Evolutionary conservation across 1,140 invertebrate species (phyloP).

Genomic region (Ceratina australensis): DNA sequence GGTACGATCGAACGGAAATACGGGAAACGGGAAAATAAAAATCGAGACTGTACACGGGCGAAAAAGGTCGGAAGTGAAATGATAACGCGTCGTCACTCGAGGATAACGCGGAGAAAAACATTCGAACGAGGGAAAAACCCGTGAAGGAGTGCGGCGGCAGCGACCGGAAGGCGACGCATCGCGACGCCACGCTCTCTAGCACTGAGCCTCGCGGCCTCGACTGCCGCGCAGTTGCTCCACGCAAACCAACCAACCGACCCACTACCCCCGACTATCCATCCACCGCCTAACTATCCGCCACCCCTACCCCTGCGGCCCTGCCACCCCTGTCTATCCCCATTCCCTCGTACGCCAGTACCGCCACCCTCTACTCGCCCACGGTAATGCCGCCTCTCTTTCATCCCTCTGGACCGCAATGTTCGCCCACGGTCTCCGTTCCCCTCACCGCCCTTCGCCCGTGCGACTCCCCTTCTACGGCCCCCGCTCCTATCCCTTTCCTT

Average conservation of each 20-base stretch:
- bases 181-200: conserved; percentile 75
- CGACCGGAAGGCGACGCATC: conserved; percentile 74
- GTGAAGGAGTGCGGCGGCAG: conserved; percentile 67
- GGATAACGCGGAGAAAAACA: conserved; percentile 32
- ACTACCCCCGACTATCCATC: conserved; percentile 67
- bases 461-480: background rate
- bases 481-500: conserved; percentile 13
- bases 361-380: conserved; percentile 34
- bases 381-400: conserved; percentile 59
- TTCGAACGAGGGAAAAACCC: conserved; percentile 54
- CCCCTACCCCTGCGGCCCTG: conserved; percentile 21
- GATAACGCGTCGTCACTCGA: conserved; percentile 12
- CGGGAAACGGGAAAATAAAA: background rate
- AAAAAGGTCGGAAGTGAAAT: background rate
- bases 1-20: background rate
- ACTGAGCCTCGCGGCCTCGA: conserved; percentile 76
- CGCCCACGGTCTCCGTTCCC: conserved; percentile 61
- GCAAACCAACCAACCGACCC: conserved; percentile 72
- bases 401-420: conserved; percentile 73
- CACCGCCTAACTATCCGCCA: conserved; percentile 61
- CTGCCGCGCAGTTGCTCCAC: conserved; percentile 76
- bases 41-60: background rate
- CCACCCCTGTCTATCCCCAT: conserved; percentile 56
- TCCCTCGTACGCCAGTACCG: conserved; percentile 52
- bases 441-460: conserved; percentile 30